Evolutionary conservation across 2,797 vertebrate genomes (phyloP), one percentile per base, ranked within the genome.

Genomic region (Setipinna tenuifilis): DNA sequence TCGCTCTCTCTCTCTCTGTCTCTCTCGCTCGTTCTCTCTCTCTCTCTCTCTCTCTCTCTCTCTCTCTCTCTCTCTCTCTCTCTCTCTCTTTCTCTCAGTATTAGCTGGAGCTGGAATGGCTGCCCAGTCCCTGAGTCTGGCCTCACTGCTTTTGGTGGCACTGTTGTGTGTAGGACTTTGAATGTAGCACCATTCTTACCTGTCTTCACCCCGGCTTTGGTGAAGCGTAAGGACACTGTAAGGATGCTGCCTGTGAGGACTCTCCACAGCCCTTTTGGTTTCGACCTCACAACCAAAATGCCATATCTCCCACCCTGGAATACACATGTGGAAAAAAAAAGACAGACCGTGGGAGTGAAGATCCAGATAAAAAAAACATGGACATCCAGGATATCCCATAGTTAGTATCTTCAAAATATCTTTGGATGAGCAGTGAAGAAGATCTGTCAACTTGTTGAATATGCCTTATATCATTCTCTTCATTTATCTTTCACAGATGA

Each of bases 381-480:
- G 95, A 96, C 95, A 96, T 96, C 93, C 93, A 91, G 95, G 94
- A 97, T 96, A 93, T 93, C 95, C 95, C 94, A 94, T 94, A 94
- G 95, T 94, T 96, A 95, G 94, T 93, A 94, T 93, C 91, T 90
- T 93, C 90, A 91, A 95, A 90, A 90, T 94, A 95, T 95, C 95
- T 96, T 95, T 94, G 95, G 95, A 96, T 94, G 93, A 95, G 93
- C 94, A 94, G 94, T 93, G 94, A 95, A 93, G 95, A 92, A 95
- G 97, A 96, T 97, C 86, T 93, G 93, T 97, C 96, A 97, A 98
- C 95, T 97, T 96, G 96, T 97, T 98, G 97, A 96, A 97, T 97
- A 98, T 99, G 98, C 98, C 98, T 99, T 99, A 99, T 97, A 90
- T 94, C 93, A 97, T 96, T 94, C 94, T 94, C 95, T 96, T 93